Base-by-base conservation (phyloP, 2,113 vertebrate species). In the Chamaea fasciata region DNA sequence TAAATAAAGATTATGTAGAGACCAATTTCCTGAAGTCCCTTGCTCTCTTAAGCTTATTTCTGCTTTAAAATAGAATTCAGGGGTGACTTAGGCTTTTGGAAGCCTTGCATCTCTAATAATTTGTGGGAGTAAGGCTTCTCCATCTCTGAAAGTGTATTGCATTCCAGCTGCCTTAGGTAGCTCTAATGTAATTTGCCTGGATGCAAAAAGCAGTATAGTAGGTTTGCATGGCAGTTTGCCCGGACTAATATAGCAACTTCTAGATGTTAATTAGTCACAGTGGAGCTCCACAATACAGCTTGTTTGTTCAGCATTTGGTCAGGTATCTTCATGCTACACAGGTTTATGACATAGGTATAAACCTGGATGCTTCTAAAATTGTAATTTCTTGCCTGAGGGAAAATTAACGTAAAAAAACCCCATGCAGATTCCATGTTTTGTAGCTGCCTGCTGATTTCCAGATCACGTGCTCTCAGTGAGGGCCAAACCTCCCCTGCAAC, bases 221-320 rank as follows among this genome's bases (percentile, higher is more conserved):
- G 69, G 52, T 71, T 92, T 87, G 52, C 52, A 55, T 94, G 96
- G 96, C 96, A 92, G n/a, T 78, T 83, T 94, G 92, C 96, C 95
- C 1, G 0, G 86, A 92, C 91, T 94, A 94, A 92, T 91, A 94
- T 44, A 95, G 64, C 83, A 93, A 78, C 89, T 83, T 93, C 92
- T 93, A 74, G 76, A 90, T 87, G 96, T 92, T 97, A 96, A 95
- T 96, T 94, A 94, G 92, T 89, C 96, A 94, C 95, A 91, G 56
- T 13, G 60, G 92, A 95, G 76, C 69, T 93, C 69, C 80, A 81
- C 77, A 89, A 63, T 64, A 81, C 83, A 78, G 80, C 39, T 81
- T 96, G 94, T 96, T 96, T 97, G 60, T 90, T 94, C 94, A 96
- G 86, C 80, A 90, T 60, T 94, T 97, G 64, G 60, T 91, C 52